Evolutionary conservation across 2,888 invertebrate genomes (phyloP).

Genomic region (Autographa gamma): DNA sequence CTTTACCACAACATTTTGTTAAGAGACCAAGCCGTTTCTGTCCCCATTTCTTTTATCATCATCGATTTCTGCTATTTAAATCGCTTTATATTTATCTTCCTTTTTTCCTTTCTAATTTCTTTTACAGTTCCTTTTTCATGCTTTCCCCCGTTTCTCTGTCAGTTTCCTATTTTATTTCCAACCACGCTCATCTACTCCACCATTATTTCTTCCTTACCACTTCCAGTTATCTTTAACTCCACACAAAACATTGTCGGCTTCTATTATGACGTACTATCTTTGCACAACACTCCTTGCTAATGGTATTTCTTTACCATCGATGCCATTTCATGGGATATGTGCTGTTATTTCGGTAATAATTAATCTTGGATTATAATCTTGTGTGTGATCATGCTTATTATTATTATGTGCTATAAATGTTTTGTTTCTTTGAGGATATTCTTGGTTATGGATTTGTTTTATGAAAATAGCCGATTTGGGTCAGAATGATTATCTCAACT

Average conservation of each 20-base stretch:
- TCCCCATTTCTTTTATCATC: no score
- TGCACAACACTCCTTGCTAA: slow-evolving; percentile 54
- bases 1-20: no score
- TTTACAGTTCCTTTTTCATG: no score
- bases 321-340: slow-evolving; percentile 50
- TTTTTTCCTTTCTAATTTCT: no score
- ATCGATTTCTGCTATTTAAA: no score
- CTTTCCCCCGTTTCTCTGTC: no score
- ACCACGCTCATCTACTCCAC: not conserved
- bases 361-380: slow-evolving; percentile 35
- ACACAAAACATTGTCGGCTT: slow-evolving; percentile 24
- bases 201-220: not conserved
- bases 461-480: no score
- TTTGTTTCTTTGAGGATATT: not conserved
- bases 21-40: no score
- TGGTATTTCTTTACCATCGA: slow-evolving; percentile 58
- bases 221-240: slow-evolving; percentile 26
- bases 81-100: no score
- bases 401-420: not conserved
- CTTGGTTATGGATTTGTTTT: not conserved
- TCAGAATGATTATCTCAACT: no score
- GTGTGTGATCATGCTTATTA: not conserved
- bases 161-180: no score
- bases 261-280: slow-evolving; percentile 52
- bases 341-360: slow-evolving; percentile 40